Evolutionary conservation across 2,888 invertebrate species (phyloP), one percentile per base, ranked within the genome.

Genomic region (Biston betularia): DNA sequence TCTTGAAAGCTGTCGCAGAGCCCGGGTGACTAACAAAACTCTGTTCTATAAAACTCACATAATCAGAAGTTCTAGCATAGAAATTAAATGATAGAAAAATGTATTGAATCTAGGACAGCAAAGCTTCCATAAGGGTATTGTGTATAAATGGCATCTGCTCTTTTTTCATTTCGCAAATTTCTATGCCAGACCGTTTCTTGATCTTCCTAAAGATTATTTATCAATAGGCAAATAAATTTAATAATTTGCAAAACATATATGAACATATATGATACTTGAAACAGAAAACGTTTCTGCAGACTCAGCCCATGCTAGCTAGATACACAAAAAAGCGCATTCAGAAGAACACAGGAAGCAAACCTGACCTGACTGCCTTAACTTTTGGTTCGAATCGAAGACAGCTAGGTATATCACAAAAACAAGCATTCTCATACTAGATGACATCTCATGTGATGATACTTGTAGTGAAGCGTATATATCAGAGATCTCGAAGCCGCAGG

Each of bases 401-500:
- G 24, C 1, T 15, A 34, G n/a, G 24, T 48, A 45, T 50, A 15
- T 24, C 63, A 63, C 34, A 59, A 68, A 52, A 63, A 58, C 35
- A 54, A 63, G 38, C 63, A 69, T 58, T 65, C 59, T 53, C 61
- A 59, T 67, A 44, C 57, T 55, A 68, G 65, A 72, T 73, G 68
- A 55, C 63, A 71, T 67, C 62, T 60, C 68, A 60, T 68, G 59
- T 56, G 35, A 62, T 24, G 66, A 66, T 38, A 38, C 38, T 38
- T 9, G 9, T 62, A 69, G 71, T 72, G 69, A 54, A 65, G 70
- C 63, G 67, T 73, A 66, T 73, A 66, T 74, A 73, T 75, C 74
- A 68, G 74, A 77, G 78, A 82, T 81, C 75, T 79, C 82, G 79
- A 81, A 82, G 80, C 82, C 82, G 82, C 84, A 80, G 80, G 84